Conservation (phyloP, 2,888 invertebrate species). For the Odontomyia ornata region DNA sequence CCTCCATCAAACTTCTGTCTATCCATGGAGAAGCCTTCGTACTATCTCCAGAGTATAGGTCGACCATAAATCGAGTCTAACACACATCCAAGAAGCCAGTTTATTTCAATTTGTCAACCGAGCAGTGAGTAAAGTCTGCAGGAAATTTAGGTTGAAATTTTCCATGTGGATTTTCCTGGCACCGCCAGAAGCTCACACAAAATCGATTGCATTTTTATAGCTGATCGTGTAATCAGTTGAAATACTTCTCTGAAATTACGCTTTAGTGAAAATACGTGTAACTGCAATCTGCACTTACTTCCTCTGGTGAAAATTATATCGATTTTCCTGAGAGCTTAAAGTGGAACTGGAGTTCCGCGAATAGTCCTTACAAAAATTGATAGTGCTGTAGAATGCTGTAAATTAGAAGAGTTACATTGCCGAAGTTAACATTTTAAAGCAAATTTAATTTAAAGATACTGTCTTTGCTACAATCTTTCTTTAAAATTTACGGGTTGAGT, state of each 20-base stretch:
- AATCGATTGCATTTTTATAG: conserved; percentile 40
- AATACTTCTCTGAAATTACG: conserved; percentile 20
- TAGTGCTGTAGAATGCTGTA: too few relatives aligned
- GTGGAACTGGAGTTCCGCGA: too few relatives aligned
- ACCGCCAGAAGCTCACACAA: conserved; percentile 2
- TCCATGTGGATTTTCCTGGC: background rate
- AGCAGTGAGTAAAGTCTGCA: background rate
- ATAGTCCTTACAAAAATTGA: too few relatives aligned
- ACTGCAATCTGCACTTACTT: conserved; percentile 33
- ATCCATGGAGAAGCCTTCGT: conserved; percentile 4
- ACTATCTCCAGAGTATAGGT: conserved; percentile 4
- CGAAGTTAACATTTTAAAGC: too few relatives aligned
- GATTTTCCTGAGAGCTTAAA: background rate
- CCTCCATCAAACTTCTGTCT: background rate
- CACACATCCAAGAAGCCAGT: conserved; percentile 27
- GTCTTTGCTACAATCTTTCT: too few relatives aligned
- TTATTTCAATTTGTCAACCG: conserved; percentile 44
- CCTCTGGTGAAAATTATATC: background rate
- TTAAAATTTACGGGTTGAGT: too few relatives aligned
- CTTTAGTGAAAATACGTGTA: conserved; percentile 35
- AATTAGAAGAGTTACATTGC: too few relatives aligned
- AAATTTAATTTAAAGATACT: too few relatives aligned
- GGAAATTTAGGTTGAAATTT: conserved; percentile 7
- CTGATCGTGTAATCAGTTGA: conserved; percentile 28
- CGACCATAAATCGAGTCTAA: conserved; percentile 32